Evolutionary conservation across 1,140 invertebrate genomes (phyloP).

Genomic region (Acromyrmex echinatior): DNA sequence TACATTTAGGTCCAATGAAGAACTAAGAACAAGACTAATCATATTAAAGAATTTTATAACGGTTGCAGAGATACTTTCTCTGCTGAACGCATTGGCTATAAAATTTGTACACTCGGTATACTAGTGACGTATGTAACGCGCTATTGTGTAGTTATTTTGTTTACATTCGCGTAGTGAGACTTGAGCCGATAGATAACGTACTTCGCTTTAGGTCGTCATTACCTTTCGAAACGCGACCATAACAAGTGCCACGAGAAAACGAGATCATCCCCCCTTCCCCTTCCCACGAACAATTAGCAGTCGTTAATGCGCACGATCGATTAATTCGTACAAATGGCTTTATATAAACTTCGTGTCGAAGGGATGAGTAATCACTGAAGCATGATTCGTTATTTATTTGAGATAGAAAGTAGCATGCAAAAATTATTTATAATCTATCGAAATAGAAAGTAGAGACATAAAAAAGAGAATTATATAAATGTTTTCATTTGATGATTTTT

Average conservation of each 20-base stretch:
- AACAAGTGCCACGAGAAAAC: neutral
- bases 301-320: neutral
- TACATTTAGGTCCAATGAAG: too few relatives aligned
- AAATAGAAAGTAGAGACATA: neutral
- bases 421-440: neutral
- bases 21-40: too few relatives aligned
- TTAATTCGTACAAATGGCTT: neutral
- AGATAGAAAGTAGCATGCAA: too few relatives aligned
- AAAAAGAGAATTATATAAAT: constrained; percentile 8
- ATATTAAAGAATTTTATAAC: too few relatives aligned
- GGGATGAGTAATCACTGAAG: neutral
- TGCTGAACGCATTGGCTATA: neutral
- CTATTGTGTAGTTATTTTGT: neutral
- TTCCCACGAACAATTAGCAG: neutral
- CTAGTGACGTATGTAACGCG: neutral
- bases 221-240: neutral
- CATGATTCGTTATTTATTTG: constrained; percentile 4
- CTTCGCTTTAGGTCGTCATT: neutral
- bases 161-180: neutral
- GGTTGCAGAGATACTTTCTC: too few relatives aligned
- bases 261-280: neutral
- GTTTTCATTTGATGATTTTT: neutral
- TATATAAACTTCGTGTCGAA: neutral
- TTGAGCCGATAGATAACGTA: neutral
- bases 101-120: neutral